Percentiles rank a stretch among this genome's conserved stretches.
phyloP scores from a whole-genome alignment of 2,888 invertebrate genomes.

The Platynereis dumerilii region DNA sequence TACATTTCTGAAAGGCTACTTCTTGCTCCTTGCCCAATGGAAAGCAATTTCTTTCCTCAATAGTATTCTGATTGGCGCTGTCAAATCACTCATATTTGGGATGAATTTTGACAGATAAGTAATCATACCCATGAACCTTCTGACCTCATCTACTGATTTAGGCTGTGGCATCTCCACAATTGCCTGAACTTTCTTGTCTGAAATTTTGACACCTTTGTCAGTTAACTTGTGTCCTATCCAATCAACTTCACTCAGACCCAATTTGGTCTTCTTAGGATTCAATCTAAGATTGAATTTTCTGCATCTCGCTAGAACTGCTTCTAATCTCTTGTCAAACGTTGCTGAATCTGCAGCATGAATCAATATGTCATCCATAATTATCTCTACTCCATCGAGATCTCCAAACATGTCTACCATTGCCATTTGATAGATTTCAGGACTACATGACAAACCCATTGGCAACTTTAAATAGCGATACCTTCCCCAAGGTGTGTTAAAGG shows the following conservation, averaged over 20 bases:
- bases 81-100: not conserved
- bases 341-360: too few relatives aligned
- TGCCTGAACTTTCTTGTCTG: not conserved
- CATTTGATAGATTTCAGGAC: not conserved
- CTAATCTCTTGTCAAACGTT: too few relatives aligned
- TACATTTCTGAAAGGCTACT: not conserved
- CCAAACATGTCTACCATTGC: not conserved
- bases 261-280: not conserved
- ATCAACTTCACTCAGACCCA: not conserved
- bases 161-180: not conserved
- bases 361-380: too few relatives aligned
- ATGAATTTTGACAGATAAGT: not conserved
- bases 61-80: not conserved
- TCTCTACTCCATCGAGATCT: not conserved
- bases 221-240: not conserved
- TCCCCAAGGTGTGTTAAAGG: conserved; percentile 1
- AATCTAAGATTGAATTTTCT: not conserved
- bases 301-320: too few relatives aligned
- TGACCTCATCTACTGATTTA: not conserved
- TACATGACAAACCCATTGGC: not conserved
- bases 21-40: not conserved
- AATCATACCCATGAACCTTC: not conserved
- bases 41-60: not conserved
- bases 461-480: not conserved
- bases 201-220: not conserved